Conservation (phyloP, 2,888 invertebrate genomes). For the Theretra japonica region DNA sequence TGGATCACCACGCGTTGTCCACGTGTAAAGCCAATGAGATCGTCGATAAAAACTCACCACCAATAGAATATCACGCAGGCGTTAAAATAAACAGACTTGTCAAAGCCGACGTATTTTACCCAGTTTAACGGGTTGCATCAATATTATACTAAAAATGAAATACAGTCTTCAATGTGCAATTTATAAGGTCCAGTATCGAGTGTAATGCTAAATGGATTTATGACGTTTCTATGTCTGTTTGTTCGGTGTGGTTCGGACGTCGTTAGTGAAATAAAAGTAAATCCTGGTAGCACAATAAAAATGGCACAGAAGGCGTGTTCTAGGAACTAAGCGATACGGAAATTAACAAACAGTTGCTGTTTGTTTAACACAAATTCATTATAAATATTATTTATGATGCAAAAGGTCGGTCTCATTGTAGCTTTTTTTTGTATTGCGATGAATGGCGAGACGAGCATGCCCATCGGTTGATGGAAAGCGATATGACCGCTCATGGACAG, state of each 20-base stretch:
- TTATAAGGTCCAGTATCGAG: conserved; percentile 10
- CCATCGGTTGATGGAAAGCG: too few relatives aligned
- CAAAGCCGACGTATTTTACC: conserved; percentile 5
- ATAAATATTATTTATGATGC: too few relatives aligned
- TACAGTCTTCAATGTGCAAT: background rate
- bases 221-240: conserved; percentile 10
- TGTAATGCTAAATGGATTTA: background rate
- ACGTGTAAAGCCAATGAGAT: conserved; percentile 8
- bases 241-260: background rate
- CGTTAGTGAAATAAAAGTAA: conserved; percentile 6
- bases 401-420: too few relatives aligned
- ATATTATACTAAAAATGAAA: background rate
- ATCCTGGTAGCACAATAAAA: too few relatives aligned
- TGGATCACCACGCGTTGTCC: background rate
- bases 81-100: conserved; percentile 14
- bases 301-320: background rate
- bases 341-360: background rate
- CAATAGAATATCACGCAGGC: background rate
- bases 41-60: background rate
- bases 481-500: too few relatives aligned
- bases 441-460: too few relatives aligned
- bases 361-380: background rate
- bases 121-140: conserved; percentile 23
- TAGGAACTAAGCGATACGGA: background rate
- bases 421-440: too few relatives aligned